These are phyloP conservation scores for Cyprinus carpio DNA, from an alignment of 2,113 vertebrate genomes.

Conservation along the genomic window DNA sequence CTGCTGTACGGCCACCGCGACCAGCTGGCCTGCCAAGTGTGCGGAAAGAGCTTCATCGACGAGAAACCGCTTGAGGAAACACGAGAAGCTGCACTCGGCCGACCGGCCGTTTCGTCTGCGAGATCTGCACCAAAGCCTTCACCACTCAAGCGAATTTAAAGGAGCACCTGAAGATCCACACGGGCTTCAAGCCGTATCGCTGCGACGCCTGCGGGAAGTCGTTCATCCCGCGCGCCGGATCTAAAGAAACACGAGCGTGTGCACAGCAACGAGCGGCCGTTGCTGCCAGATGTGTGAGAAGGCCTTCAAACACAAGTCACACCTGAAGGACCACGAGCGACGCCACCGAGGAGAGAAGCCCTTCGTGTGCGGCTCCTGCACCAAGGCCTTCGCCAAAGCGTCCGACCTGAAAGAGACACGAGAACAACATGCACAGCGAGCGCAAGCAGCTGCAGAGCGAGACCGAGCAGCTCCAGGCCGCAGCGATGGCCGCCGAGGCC, in stretches of 20 bases:
- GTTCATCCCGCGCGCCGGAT: slow-evolving; percentile 93
- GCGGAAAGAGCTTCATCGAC: slow-evolving; percentile 89
- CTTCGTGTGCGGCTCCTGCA: slow-evolving; percentile 95
- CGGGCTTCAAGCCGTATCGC: slow-evolving; percentile 95
- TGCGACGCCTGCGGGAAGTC: slow-evolving; percentile 97
- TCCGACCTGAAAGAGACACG: slow-evolving; percentile 98
- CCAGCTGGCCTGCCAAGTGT: slow-evolving; percentile 89
- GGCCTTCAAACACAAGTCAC: slow-evolving; percentile 99
- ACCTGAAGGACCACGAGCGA: slow-evolving; percentile 97
- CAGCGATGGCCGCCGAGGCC: slow-evolving; percentile 87
- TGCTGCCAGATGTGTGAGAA: slow-evolving; percentile 98
- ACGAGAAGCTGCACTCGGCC: slow-evolving; percentile 93
- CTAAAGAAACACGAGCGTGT: slow-evolving; percentile 96
- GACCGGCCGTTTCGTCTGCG: slow-evolving; percentile 95
- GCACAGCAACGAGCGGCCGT: slow-evolving; percentile 97
- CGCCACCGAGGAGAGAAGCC: slow-evolving; percentile 95
- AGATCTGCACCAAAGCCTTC: slow-evolving; percentile 98
- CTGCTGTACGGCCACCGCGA: slow-evolving; percentile 95
- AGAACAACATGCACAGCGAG: slow-evolving; percentile 99
- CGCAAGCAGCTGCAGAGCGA: slow-evolving; percentile 91
- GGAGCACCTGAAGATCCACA: slow-evolving; percentile 98
- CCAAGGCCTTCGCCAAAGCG: slow-evolving; percentile 98
- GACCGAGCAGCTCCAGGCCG: slow-evolving; percentile 88
- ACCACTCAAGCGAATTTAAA: slow-evolving; percentile 97
- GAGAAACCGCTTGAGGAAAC: slow-evolving; percentile 91